Conservation (phyloP, 2,797 vertebrate genomes). For the Vireo griseus region DNA sequence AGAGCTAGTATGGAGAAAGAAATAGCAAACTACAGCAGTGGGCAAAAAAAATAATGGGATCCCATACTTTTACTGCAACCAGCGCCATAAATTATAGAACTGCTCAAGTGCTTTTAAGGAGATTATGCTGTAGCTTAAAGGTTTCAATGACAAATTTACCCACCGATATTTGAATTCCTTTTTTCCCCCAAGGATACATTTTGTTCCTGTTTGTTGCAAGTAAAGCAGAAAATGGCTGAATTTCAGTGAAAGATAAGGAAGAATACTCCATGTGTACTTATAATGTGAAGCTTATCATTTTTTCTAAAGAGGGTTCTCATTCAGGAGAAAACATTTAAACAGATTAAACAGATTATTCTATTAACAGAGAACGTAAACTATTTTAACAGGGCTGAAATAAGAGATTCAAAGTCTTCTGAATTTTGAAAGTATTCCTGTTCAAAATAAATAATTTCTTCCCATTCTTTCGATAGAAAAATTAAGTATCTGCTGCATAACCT, state of each 20-base stretch:
- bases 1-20: not conserved
- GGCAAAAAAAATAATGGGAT: not conserved
- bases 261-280: not conserved
- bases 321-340: not conserved
- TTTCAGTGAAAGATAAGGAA: constrained; percentile 5
- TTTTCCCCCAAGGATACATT: not conserved
- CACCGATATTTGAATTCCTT: not conserved
- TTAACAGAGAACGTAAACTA: not conserved
- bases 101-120: not conserved
- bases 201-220: not conserved
- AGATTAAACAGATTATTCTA: not conserved
- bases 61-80: not conserved
- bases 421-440: not conserved
- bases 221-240: constrained; percentile 47
- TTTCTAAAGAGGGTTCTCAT: not conserved
- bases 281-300: not conserved
- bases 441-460: not conserved
- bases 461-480: not conserved
- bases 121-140: not conserved
- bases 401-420: not conserved
- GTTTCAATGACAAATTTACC: not conserved
- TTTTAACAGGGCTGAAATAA: not conserved
- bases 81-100: not conserved
- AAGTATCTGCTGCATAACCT: not conserved
- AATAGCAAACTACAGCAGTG: not conserved